Base-by-base conservation (phyloP, 2,888 invertebrate species). In the Acleris cristana region DNA sequence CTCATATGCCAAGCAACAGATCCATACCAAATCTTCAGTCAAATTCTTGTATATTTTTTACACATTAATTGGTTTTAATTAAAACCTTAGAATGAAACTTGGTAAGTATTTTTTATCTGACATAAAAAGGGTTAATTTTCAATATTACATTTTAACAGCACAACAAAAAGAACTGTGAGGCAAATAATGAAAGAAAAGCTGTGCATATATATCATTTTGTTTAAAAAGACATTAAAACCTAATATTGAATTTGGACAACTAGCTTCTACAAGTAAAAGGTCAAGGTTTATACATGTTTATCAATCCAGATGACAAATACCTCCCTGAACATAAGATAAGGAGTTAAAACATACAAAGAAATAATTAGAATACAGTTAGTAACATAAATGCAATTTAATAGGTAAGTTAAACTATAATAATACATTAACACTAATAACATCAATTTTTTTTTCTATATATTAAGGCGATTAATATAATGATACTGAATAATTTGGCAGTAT, bases 131-230 rank as follows among this genome's bases (percentile, higher is more conserved):
- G 40, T 14, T 55, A 65, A 53, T 30, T 54, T 40, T 55, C 21
- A 66, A 45, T 30, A 40, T 59, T 40, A 44, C 16, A 62, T 66
- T 48, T 61, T 64, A 55, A 55, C 56, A 48, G 16, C 34, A 55
- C 12, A 51, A 64, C 60, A 40, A 65, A 70, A 65, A 21, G 55
- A 73, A 64, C 57, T 59, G 40, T 19, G 52, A 69, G 48, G 81
- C 80, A 83, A 82, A 79, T 73, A 34, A 80, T 70, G 74, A 71
- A 75, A 79, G 76, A 79, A 72, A 79, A 79, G 79, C 80, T 69
- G 65, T 73, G 79, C 78, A 72, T 73, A 71, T 73, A 71, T 69
- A 69, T 64, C 12, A 40, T 61, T 62, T 53, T 64, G 60, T 62
- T 56, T 59, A 55, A 44, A 56, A 53, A 56, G 45, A 14, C 57